Base-by-base conservation (phyloP, 2,797 vertebrate species). In the Agapornis canus region DNA sequence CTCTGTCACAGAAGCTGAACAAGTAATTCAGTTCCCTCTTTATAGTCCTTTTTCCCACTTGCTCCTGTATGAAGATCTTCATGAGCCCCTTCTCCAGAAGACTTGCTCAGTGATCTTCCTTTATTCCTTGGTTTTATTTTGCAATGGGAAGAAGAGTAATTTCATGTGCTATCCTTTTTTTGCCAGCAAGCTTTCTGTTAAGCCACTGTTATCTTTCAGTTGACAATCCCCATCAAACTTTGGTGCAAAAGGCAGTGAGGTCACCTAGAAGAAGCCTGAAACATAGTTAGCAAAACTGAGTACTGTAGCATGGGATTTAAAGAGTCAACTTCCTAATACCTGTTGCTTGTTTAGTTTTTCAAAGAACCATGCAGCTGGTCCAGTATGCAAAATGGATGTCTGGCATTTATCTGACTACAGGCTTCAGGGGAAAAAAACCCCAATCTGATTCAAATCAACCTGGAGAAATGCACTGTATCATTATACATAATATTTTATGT, bases 381-480 rank as follows among this genome's bases (percentile, higher is more conserved):
- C 31, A n/a, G 10, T 1, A 10, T 5, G 17, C 39, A 75, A 49
- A 82, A 82, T 6, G 25, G 14, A 42, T 52, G 15, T 10, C 65
- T 87, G 69, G n/a, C 10, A 26, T 77, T 71, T 85, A 37, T 56
- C 48, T 78, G 11, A 61, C 7, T 32, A 10, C 4, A 22, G 47
- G 31, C 18, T 52, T 70, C 32, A 81, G 22, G 29, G 42, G 1
- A 11, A 5, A 9, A 61, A 23, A 4, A 18, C 6, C 2, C 13
- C 35, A 45, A 8, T 52, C n/a, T 75, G 57, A 94, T 75, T 77
- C 69, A 15, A 90, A 88, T 63, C 17, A 61, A 61, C n/a, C n/a
- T 10, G 4, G 25, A 84, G 63, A 59, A 90, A 63, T 4, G 16
- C 63, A 29, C 16, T 52, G n/a, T 37, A 54, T 82, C 25, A 68